These are phyloP conservation scores for Perizoma affinitatum DNA, from an alignment of 2,888 invertebrate species.

Conservation along the genomic window DNA sequence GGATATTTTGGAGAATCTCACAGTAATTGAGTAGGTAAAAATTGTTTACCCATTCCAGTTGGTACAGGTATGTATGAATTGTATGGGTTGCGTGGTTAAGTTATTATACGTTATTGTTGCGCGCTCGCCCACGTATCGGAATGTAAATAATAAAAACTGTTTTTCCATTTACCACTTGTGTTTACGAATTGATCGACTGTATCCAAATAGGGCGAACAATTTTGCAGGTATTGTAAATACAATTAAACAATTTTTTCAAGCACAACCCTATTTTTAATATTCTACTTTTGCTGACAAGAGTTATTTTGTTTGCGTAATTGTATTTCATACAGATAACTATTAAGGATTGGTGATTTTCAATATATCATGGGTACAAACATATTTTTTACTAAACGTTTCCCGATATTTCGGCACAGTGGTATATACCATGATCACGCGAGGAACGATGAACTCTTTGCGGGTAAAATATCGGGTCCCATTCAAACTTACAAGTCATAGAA, in stretches of 20 bases:
- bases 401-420: too few species aligned
- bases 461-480: too few species aligned
- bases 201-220: slow-evolving; percentile 21
- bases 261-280: slow-evolving; percentile 4
- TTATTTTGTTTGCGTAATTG: slow-evolving; percentile 1
- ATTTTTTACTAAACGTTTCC: too few species aligned
- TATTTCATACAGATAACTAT: not conserved
- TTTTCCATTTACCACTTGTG: slow-evolving; percentile 28
- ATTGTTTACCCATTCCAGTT: slow-evolving; percentile 63
- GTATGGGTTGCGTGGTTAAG: slow-evolving; percentile 67
- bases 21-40: slow-evolving; percentile 56
- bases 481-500: too few species aligned
- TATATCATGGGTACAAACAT: too few species aligned
- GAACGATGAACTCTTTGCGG: too few species aligned
- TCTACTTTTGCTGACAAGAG: slow-evolving; percentile 1
- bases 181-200: slow-evolving; percentile 22
- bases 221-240: slow-evolving; percentile 16
- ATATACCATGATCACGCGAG: too few species aligned
- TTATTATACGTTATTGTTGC: slow-evolving; percentile 69
- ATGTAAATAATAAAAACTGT: slow-evolving; percentile 29
- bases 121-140: slow-evolving; percentile 42
- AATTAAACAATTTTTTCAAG: not conserved
- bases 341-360: not conserved
- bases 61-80: slow-evolving; percentile 25
- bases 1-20: slow-evolving; percentile 49